Evolutionary conservation across 2,888 invertebrate genomes (phyloP), one percentile per base, ranked within the genome.

Genomic region (Pristionchus exspectatus): DNA sequence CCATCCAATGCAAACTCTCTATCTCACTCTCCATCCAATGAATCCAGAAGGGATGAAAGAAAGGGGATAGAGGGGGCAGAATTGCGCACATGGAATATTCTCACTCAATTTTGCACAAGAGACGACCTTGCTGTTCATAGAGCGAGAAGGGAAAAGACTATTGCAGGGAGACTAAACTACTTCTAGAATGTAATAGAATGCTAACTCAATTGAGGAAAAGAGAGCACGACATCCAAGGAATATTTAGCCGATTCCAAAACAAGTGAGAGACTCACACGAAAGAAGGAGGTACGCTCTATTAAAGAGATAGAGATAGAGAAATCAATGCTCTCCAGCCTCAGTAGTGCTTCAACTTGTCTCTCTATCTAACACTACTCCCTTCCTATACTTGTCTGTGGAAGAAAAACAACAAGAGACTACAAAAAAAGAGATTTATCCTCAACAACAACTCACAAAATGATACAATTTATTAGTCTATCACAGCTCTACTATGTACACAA

Each of bases 321-420:
- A 85, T 85, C 84, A 85, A 85, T 85, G 84, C 84, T 33, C 21
- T 7, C n/a, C 59, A 30, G 81, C 14, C 33, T 74, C 21, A 1
- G 16, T 63, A 63, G 63, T 63, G 63, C 74, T 74, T 33, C 38
- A 74, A 74, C 38, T 74, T 38, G 74, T 74, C 74, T 74, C 74
- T 74, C 69, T 74, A 14, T 38, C 69, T 33, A 12, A 81, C 44
- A 50, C 81, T 54, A 50, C 83, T 56, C 83, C 33, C 54, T 56
- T 54, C 83, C 54, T 7, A 66, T 90, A 86, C 85, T 59, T 54
- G 77, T 86, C 84, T 84, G 10, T 83, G 54, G n/a, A 74, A 74
- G 38, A n/a, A 16, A 38, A 74, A 50, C 44, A 74, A 74, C 24
- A 33, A 4, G 10, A 74, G 44, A 0, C 44, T 50, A 18, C 1